Conservation (phyloP, 1,140 invertebrate species). For the Pteromalus puparum region DNA sequence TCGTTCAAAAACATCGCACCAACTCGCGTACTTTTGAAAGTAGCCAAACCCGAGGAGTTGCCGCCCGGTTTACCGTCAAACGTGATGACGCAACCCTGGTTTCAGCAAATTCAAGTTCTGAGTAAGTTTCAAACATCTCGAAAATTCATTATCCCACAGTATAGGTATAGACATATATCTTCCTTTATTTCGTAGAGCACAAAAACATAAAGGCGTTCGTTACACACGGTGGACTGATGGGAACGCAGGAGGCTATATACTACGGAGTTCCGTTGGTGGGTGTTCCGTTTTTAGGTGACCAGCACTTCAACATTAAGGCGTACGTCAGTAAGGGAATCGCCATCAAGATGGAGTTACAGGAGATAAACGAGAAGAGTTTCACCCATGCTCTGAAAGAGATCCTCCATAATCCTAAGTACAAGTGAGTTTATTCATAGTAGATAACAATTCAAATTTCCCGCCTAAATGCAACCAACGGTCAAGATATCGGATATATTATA, state of each 20-base stretch:
- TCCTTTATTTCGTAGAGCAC: constrained; percentile 71
- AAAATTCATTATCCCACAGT: too few relatives aligned
- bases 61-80: constrained; percentile 76
- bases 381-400: constrained; percentile 58
- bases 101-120: constrained; percentile 78
- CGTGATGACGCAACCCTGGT: constrained; percentile 79
- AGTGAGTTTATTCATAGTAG: constrained; percentile 13
- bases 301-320: constrained; percentile 71
- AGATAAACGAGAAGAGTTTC: constrained; percentile 64
- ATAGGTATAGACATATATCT: too few relatives aligned
- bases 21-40: constrained; percentile 63
- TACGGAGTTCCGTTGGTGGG: constrained; percentile 76
- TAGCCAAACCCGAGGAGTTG: constrained; percentile 61
- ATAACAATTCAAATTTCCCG: too few relatives aligned
- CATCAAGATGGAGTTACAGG: constrained; percentile 59
- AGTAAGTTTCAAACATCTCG: constrained; percentile 49
- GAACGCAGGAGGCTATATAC: constrained; percentile 75
- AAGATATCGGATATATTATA: too few relatives aligned
- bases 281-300: constrained; percentile 77
- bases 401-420: constrained; percentile 60
- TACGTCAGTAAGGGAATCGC: constrained; percentile 67
- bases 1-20: constrained; percentile 62
- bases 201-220: constrained; percentile 76
- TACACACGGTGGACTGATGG: constrained; percentile 77
- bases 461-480: too few relatives aligned